Base-by-base conservation (phyloP, 2,113 vertebrate species). In the Erpornis zantholeuca region DNA sequence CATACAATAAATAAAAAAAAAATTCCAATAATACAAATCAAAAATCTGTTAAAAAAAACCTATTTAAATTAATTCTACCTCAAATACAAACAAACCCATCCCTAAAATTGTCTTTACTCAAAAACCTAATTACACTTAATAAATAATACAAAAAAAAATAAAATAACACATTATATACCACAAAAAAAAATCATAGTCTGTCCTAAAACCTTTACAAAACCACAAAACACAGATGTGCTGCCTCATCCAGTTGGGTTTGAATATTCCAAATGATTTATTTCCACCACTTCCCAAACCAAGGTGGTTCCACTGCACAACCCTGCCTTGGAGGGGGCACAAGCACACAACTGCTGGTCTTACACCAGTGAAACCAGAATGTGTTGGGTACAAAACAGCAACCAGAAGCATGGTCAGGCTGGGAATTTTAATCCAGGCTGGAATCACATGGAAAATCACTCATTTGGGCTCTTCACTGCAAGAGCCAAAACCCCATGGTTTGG, bases 311-410 rank as follows among this genome's bases (percentile, higher is more conserved):
- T 63, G 69, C 78, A 66, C 38, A 85, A 24, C 72, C 23, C 47
- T 44, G 18, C 42, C 45, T 15, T 27, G 29, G 38, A 38, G n/a
- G 11, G 27, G 56, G 64, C 79, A 89, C 45, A 73, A 24, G n/a
- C 7, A 38, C 1, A 2, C 4, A 28, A 7, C 5, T 60, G 29
- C 47, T 45, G 21, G 4, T 12, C 20, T 29, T 6, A 19, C 11
- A 10, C 31, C 40, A 77, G 10, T 23, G 53, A 64, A 45, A 52
- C 2, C 17, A 15, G 27, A 52, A 3, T 3, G 7, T 18, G 1
- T 1, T 23, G 22, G 63, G 23, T 23, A 28, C 18, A 60, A 31
- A 16, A 49, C 3, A 66, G 44, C 27, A 52, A 54, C 29, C 1
- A 3, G 54, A 50, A 77, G n/a, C 66, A 72, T 8, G 44, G 21